These are phyloP conservation scores for Paramormyrops hopkinsi DNA, from an alignment of 2,797 vertebrate species.

Conservation along the genomic window DNA sequence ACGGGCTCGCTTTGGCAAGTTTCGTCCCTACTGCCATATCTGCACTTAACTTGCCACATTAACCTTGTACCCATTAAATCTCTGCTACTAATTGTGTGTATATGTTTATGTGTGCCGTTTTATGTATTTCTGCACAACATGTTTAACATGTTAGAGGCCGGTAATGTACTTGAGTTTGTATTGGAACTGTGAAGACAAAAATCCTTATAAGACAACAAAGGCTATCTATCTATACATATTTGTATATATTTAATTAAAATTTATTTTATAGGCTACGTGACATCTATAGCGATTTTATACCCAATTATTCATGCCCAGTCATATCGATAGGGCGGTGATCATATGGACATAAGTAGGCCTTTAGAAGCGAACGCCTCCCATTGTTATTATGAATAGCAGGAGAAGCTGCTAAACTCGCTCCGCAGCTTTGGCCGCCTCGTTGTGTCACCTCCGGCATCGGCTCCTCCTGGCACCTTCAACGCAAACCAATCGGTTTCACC, in stretches of 20 bases:
- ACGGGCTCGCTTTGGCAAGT: too few relatives aligned
- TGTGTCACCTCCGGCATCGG: not conserved
- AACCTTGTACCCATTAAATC: too few relatives aligned
- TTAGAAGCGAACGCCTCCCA: not conserved
- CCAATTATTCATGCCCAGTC: not conserved
- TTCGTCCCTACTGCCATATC: too few relatives aligned
- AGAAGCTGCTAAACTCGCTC: not conserved
- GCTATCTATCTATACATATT: not conserved
- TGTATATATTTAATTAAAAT: not conserved
- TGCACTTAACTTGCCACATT: too few relatives aligned
- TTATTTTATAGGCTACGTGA: not conserved
- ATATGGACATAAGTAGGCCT: not conserved
- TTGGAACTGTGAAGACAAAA: not conserved
- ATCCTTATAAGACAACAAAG: not conserved
- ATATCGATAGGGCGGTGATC: not conserved
- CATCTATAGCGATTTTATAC: not conserved
- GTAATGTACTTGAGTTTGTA: too few relatives aligned
- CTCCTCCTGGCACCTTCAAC: not conserved
- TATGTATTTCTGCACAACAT: too few relatives aligned
- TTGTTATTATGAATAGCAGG: not conserved
- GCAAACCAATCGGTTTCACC: not conserved
- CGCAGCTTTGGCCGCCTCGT: not conserved
- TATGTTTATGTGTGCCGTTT: too few relatives aligned
- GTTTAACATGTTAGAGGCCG: too few relatives aligned
- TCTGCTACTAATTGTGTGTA: too few relatives aligned